Base-by-base conservation (phyloP, 2,888 invertebrate species). In the Hyles lineata region DNA sequence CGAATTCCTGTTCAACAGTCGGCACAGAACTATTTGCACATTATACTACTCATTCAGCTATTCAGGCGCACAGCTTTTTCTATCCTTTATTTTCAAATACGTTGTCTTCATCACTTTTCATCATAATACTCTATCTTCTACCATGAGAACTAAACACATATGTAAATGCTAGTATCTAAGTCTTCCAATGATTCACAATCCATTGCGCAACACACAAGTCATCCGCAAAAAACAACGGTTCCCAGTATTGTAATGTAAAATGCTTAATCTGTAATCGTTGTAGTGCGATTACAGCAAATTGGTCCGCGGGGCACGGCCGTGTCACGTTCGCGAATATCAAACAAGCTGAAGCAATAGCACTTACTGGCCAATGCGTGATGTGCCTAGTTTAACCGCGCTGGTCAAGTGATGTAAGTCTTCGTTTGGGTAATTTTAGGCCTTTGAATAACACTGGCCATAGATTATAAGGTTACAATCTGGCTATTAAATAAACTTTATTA, bases 221-320 rank as follows among this genome's bases (percentile, higher is more conserved):
- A 71, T 71, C 71, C 32, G 62, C 71, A 83, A 81, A 84, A 84
- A 85, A 82, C 79, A 61, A 75, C 79, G 78, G 87, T 93, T 93
- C 93, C 92, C 93, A 93, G 91, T 90, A 90, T 92, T 90, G 91
- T 89, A 89, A 92, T 92, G 92, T 91, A 93, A 92, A 92, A 89
- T 88, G 87, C 84, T 87, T 91, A 92, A 92, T 92, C 89, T 85
- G 86, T 92, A 91, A 93, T 92, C 83, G 87, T 81, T 83, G 82
- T 85, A 86, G 87, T 89, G 84, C 85, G 90, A 94, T 94, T 94
- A 92, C 86, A 79, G 89, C 82, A 92, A 93, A 94, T 93, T 92
- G 93, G 90, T 85, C 90, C 85, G 85, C 79, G 85, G 89, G 86
- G 85, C 84, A 84, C 80, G 86, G 89, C 85, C 83, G 86, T 91